Conservation (phyloP, 2,797 vertebrate species). For the Liparis tanakae region DNA sequence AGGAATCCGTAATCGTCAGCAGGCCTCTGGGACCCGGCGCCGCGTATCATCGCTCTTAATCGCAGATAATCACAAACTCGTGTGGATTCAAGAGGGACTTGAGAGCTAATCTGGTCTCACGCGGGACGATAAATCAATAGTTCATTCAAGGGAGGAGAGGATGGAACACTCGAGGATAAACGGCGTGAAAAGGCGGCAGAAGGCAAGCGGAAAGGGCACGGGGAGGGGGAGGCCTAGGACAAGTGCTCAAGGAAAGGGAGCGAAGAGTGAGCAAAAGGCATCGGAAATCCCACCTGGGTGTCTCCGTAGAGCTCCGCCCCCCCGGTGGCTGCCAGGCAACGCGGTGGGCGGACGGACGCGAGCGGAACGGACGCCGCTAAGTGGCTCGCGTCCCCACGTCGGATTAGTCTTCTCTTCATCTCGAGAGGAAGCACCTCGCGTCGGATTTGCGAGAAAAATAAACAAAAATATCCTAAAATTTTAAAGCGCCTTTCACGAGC, state of each 20-base stretch:
- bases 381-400: slow-evolving; percentile 76
- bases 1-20: neutral
- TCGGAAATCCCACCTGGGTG: slow-evolving; percentile 49
- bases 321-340: slow-evolving; percentile 62
- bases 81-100: slow-evolving; percentile 36
- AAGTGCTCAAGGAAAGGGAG: slow-evolving; percentile 16
- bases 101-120: slow-evolving; percentile 27
- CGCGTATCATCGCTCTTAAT: slow-evolving; percentile 31
- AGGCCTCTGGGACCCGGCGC: slow-evolving; percentile 11
- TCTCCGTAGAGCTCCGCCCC: slow-evolving; percentile 47
- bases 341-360: too few species aligned
- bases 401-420: slow-evolving; percentile 46
- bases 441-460: slow-evolving; percentile 72
- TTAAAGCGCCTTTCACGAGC: slow-evolving; percentile 52
- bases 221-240: neutral
- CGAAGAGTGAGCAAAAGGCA: slow-evolving; percentile 35
- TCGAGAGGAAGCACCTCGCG: slow-evolving; percentile 30
- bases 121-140: slow-evolving; percentile 29
- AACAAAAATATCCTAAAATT: too few species aligned
- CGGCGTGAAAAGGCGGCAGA: too few species aligned
- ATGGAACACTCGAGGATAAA: neutral
- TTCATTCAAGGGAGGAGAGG: slow-evolving; percentile 17
- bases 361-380: slow-evolving; percentile 75
- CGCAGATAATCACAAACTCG: slow-evolving; percentile 25
- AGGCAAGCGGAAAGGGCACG: too few species aligned